phyloP scores from a whole-genome alignment of 2,888 invertebrate genomes.

The Dichetophora obliterata region DNA sequence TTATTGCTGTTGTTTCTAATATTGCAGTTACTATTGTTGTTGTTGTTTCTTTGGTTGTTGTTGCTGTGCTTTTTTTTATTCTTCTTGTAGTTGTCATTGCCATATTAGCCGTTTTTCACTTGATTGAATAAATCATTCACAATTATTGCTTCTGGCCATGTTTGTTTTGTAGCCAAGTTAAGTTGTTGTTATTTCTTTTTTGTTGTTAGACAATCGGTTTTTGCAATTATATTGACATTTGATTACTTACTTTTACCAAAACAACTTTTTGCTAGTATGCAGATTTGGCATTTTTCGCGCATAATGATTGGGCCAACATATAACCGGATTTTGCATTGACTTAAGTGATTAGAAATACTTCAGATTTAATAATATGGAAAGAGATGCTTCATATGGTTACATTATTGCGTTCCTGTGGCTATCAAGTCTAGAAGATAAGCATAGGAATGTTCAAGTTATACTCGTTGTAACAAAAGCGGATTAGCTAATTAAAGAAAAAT shows the following conservation, averaged over 20 bases:
- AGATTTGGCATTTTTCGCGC: not conserved
- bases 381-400: not conserved
- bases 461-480: too few relatives aligned
- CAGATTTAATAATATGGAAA: not conserved
- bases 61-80: not conserved
- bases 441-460: too few relatives aligned
- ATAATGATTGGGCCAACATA: not conserved
- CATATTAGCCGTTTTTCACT: slow-evolving; percentile 17
- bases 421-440: too few relatives aligned
- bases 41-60: not conserved
- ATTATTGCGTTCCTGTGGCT: not conserved
- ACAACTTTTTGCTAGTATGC: not conserved
- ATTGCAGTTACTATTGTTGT: not conserved
- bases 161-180: not conserved
- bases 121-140: slow-evolving; percentile 26
- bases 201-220: not conserved
- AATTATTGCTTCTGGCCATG: slow-evolving; percentile 7
- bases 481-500: too few relatives aligned
- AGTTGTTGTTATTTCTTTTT: not conserved
- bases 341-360: not conserved
- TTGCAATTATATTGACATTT: not conserved
- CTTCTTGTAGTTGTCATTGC: not conserved
- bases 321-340: not conserved
- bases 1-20: not conserved
- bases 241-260: not conserved